Evolutionary conservation across 2,797 vertebrate genomes (phyloP).

Genomic region (Neosilurus hyrtlii): DNA sequence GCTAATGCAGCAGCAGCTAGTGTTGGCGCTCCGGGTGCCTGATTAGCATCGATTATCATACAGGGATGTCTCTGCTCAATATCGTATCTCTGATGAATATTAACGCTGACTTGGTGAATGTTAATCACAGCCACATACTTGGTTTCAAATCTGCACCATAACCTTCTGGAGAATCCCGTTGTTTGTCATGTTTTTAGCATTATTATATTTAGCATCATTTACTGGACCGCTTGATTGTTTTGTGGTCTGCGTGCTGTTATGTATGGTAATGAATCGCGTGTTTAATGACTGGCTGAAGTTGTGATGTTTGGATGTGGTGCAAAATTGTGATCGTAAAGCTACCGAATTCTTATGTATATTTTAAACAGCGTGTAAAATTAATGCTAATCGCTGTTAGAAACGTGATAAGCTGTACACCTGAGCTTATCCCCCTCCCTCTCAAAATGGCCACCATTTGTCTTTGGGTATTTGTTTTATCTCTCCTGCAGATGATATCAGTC

Average conservation of each 20-base stretch:
- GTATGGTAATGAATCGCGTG: no score
- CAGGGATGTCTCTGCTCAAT: constrained; percentile 93
- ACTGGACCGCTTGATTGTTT: neutral
- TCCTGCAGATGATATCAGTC: constrained; percentile 62
- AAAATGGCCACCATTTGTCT: constrained; percentile 50
- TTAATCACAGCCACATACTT: constrained; percentile 67
- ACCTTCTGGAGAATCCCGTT: neutral
- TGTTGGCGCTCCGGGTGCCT: constrained; percentile 85
- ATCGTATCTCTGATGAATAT: constrained; percentile 68
- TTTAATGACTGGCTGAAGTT: no score
- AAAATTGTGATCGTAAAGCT: no score
- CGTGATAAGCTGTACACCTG: neutral
- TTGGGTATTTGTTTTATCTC: constrained; percentile 52
- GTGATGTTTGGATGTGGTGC: no score
- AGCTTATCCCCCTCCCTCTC: neutral
- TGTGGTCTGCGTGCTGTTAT: neutral
- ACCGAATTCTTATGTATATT: neutral
- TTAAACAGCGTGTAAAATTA: neutral
- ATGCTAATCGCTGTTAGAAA: neutral
- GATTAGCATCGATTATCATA: constrained; percentile 99
- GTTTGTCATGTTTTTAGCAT: no score
- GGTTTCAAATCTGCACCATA: constrained; percentile 18
- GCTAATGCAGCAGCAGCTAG: constrained; percentile 84
- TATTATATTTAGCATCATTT: neutral
- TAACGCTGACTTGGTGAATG: constrained; percentile 68